phyloP scores from a whole-genome alignment of 2,888 invertebrate species.

The Sycophila texana region DNA sequence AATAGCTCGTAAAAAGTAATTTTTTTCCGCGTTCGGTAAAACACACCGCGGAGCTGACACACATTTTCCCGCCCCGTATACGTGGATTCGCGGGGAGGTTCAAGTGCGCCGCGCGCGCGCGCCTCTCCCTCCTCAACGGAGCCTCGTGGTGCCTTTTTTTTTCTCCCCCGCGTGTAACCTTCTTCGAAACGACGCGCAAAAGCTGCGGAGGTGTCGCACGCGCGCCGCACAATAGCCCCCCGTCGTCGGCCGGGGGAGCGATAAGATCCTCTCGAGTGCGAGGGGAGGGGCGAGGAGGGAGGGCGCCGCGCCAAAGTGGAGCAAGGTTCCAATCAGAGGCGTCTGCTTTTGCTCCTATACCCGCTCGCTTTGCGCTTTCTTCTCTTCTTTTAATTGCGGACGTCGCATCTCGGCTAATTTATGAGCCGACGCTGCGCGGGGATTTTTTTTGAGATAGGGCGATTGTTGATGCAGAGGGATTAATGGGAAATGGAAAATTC shows the following conservation, averaged over 20 bases:
- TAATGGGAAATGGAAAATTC: no score
- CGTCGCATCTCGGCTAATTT: no score
- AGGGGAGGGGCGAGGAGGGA: no score
- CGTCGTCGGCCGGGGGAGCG: background rate
- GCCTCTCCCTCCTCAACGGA: background rate
- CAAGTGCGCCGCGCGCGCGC: background rate
- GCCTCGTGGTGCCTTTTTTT: background rate
- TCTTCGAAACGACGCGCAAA: background rate
- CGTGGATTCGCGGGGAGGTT: background rate
- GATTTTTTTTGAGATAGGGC: no score
- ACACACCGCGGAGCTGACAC: no score
- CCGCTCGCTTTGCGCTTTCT: background rate
- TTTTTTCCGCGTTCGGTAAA: no score
- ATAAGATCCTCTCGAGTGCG: background rate
- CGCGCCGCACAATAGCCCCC: background rate
- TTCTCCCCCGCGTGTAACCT: background rate
- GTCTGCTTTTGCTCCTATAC: background rate
- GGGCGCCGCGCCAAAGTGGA: constrained; percentile 58
- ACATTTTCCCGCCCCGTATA: no score
- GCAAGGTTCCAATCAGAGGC: constrained; percentile 60
- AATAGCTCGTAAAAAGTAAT: no score
- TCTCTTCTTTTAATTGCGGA: background rate
- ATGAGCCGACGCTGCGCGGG: no score
- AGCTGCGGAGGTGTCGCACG: background rate
- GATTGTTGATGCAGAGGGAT: no score